Evolutionary conservation across 2,888 invertebrate genomes (phyloP), one percentile per base, ranked within the genome.

Genomic region (Drosophila pseudotalamancana): DNA sequence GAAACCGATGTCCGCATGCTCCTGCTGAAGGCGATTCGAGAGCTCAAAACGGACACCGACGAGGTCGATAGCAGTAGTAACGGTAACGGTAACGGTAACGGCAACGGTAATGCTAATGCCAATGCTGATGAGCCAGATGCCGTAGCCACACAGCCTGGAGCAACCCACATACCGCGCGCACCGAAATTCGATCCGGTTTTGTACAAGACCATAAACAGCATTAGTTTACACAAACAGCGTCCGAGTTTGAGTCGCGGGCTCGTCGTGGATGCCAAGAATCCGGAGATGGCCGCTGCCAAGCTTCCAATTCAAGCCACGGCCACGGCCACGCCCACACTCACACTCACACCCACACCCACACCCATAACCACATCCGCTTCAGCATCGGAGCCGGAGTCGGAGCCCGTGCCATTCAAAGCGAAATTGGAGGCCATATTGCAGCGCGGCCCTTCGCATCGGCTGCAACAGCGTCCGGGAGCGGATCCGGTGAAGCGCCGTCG

Each of bases 111-210:
- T 32, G 16, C 37, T 2, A 18, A 35, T 35, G 35, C 32, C 16
- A 31, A 34, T 23, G 35, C 25, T 42, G 34, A 42, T 29, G 59
- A 29, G 23, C 27, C 23, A 23, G 61, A 16, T n/a, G 61, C n/a
- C 27, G 34, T 8, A 34, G 61, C 35, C 1, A 12, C 45, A 43
- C 6, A 43, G 60, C 56, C 65, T 4, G 19, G 18, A 45, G 45
- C 49, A 1, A 14, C 19, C 34, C 60, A 34, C 42, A 89, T 90
- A 64, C 90, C 91, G 40, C 88, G 86, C 57, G 72, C 91, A 29
- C 90, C 91, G 29, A 90, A 89, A 84, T 91, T 90, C 68, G 90
- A 90, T 87, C 89, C 90, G 25, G 70, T 87, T 32, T 71, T 90
- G 21, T 90, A 90, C 64, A 88, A 89, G 77, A 90, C 89, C 53